These are phyloP conservation scores for Trichonephila inaurata DNA, from an alignment of 1,140 invertebrate genomes.

Conservation along the genomic window DNA sequence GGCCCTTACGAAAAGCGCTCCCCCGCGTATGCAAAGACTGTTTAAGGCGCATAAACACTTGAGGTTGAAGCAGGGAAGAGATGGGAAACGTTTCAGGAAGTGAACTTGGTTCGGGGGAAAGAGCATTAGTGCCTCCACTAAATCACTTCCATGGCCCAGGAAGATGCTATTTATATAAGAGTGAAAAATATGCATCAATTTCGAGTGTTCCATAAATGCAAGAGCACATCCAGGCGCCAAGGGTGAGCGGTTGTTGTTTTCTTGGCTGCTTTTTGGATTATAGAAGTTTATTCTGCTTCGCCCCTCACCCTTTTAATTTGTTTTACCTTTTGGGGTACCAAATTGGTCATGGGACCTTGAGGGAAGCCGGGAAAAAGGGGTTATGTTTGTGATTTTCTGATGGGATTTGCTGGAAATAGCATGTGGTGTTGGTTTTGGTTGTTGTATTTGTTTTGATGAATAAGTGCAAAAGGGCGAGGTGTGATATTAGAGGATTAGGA, in stretches of 20 bases:
- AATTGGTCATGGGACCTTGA: neutral
- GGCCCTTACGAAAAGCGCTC: neutral
- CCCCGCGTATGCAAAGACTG: neutral
- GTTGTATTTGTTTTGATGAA: neutral
- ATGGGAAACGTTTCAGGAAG: constrained; percentile 15
- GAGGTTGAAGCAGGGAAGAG: neutral
- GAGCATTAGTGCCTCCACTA: constrained; percentile 30
- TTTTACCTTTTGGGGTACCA: neutral
- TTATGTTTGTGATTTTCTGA: neutral
- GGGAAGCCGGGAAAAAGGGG: neutral
- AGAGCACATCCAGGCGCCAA: neutral
- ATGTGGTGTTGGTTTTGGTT: neutral
- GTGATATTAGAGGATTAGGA: no score
- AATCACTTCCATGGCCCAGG: neutral
- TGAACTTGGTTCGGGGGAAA: neutral
- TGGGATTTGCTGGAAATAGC: neutral
- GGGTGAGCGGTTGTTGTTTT: neutral
- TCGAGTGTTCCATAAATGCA: constrained; percentile 15
- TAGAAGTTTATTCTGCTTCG: neutral
- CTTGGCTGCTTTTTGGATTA: neutral
- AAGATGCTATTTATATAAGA: constrained; percentile 25
- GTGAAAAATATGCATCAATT: constrained; percentile 34
- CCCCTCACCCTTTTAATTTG: no score
- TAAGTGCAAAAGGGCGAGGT: neutral
- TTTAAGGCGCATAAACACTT: constrained; percentile 23